A percentile compares a stretch with the other conserved stretches of the same genome.
Evolutionary conservation across 2,888 invertebrate genomes (phyloP).

Genomic region (Rhorus exstirpatorius): DNA sequence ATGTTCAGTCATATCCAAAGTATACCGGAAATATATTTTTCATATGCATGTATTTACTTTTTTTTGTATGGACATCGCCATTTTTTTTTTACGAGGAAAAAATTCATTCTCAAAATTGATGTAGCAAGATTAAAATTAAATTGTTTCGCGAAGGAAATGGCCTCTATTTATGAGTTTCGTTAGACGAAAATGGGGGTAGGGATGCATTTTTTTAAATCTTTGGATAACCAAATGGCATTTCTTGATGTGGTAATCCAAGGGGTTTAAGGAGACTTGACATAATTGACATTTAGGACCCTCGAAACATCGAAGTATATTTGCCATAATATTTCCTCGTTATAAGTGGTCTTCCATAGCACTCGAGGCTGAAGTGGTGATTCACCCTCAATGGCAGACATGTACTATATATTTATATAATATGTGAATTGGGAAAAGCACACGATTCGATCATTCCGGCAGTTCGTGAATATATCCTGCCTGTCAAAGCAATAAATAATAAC

Average conservation of each 20-base stretch:
- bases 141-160: too few species aligned
- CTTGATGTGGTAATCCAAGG: not conserved
- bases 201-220: too few species aligned
- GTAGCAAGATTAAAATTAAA: too few species aligned
- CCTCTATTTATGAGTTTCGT: too few species aligned
- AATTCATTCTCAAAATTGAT: too few species aligned
- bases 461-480: constrained; percentile 44
- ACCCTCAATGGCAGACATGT: not conserved
- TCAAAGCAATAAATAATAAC: constrained; percentile 67
- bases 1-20: too few species aligned
- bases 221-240: too few species aligned
- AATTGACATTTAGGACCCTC: constrained; percentile 34
- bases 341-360: constrained; percentile 9
- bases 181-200: too few species aligned
- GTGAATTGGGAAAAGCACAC: not conserved
- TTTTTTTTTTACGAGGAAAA: too few species aligned
- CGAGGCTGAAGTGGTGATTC: constrained; percentile 25
- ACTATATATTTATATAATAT: constrained; percentile 1
- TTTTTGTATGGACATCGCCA: too few species aligned
- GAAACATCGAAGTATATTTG: constrained; percentile 36
- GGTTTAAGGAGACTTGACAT: constrained; percentile 16
- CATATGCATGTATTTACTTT: too few species aligned
- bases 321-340: constrained; percentile 30
- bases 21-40: too few species aligned
- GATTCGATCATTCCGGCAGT: constrained; percentile 1